Evolutionary conservation across 2,113 vertebrate genomes (phyloP), one percentile per base, ranked within the genome.

Genomic region (Burhinus oedicnemus): DNA sequence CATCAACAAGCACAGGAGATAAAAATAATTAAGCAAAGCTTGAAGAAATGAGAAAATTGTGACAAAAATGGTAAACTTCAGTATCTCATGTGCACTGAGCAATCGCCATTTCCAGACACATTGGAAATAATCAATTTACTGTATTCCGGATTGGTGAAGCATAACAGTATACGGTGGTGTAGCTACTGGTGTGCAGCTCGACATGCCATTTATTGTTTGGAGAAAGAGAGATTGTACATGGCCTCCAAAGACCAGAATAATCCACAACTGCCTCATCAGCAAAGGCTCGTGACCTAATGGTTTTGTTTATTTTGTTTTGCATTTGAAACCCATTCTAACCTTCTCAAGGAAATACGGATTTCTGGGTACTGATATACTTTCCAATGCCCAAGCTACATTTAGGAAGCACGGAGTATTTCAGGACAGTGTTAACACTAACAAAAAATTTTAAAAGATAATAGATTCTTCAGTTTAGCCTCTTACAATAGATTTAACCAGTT

Each of bases 11-110:
- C n/a, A 47, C 13, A 34, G 42, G 47, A 32, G 15, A 75, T 68
- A 45, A 84, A 89, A 89, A 95, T 75, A 92, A 91, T 13, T 61
- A 29, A 70, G 20, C 42, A 95, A 95, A 87, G 47, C 72, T 81
- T 91, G 72, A 92, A 91, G 47, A 95, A 91, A 89, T 45, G 29
- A 94, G 64, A 69, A 90, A 84, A 92, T 42, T 65, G 40, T 29
- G 80, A 69, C 21, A 76, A 77, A 97, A 87, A 19, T 13, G 54
- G 45, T 66, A 38, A 91, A 78, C 25, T 90, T 76, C 10, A 70
- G 15, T 74, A 58, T 61, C 32, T 87, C 30, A 14, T 5, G 5
- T 83, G 44, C 45, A 68, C 32, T 74, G 42, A 83, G 22, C n/a
- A 81, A 81, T 51, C 38, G 38, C 12, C 17, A 19, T 47, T 92